Percentiles rank a stretch among this genome's conserved stretches.
Conservation (phyloP, 2,797 vertebrate species). For the Fratercula arctica region DNA sequence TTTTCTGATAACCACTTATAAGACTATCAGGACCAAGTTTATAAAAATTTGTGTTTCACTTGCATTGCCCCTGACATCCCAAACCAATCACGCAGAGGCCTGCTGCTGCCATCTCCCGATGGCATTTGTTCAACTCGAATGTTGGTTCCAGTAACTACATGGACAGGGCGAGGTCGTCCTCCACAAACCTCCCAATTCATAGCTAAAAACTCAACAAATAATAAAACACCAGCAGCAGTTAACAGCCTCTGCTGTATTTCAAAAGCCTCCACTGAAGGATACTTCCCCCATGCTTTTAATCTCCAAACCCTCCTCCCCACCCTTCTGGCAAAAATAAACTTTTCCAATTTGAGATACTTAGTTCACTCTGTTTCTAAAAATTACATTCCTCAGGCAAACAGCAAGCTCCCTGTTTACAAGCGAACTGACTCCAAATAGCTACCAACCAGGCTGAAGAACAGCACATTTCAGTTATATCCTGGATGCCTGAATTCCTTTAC, state of each 20-base stretch:
- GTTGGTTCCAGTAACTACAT: not conserved
- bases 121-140: accelerated
- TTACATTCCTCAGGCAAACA: not conserved
- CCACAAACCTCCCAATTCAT: not conserved
- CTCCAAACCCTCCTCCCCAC: not conserved
- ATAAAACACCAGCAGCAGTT: not conserved
- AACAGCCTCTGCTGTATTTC: not conserved
- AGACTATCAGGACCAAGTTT: not conserved
- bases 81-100: accelerated
- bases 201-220: not conserved
- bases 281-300: not conserved
- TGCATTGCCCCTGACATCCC: not conserved
- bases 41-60: not conserved
- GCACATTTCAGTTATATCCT: not conserved
- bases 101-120: not conserved
- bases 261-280: not conserved
- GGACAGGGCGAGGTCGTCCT: not conserved
- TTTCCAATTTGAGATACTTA: not conserved
- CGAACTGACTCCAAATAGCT: not conserved
- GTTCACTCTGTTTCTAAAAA: not conserved
- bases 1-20: not conserved
- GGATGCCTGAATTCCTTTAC: not conserved
- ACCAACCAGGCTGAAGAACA: not conserved
- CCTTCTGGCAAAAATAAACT: not conserved
- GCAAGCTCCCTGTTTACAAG: not conserved